Base-by-base conservation (phyloP, 2,888 invertebrate species). In the Chloroclysta siterata region DNA sequence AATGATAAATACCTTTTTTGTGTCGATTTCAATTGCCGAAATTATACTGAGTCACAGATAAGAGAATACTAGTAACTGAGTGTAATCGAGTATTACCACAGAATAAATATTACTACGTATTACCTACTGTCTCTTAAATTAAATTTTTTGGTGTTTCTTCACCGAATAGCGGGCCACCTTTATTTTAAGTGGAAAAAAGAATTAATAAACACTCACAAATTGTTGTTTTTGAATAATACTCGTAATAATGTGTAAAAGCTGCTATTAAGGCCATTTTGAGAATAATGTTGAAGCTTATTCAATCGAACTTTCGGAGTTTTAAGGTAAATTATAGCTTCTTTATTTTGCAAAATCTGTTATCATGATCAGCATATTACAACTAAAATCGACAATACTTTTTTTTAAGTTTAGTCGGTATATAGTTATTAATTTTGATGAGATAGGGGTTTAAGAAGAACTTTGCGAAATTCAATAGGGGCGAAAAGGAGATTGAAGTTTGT, bases 1-100 rank as follows among this genome's bases (percentile, higher is more conserved):
- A 76, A 75, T 74, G 75, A 78, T 78, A 72, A 68, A 64, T 65
- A 68, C 70, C 71, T 70, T 55, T 48, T 61, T 63, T 64, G 51
- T 64, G 63, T 63, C 60, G 55, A 63, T 68, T 70, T 66, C 70
- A 70, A 70, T 70, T 70, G 70, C 54, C 64, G 36, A 65, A 67
- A 69, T 69, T 66, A 61, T 11, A 56, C 56, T n/a, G n/a, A n/a
- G n/a, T 53, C 53, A n/a, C n/a, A n/a, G n/a, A n/a, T n/a, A n/a
- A n/a, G n/a, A n/a, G n/a, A n/a, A n/a, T n/a, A n/a, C n/a, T n/a
- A n/a, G n/a, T n/a, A n/a, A n/a, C n/a, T n/a, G n/a, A 39, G 62
- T 60, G 54, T 54, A 44, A 54, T 54, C 46, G 54, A 51, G 50
- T 57, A 50, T 51, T 55, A 55, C 55, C 15, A 22, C 22, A 22